A percentile compares a stretch with the other conserved stretches of the same genome.
phyloP scores from a whole-genome alignment of 2,797 vertebrate genomes.

The Enteromius treurensis region DNA sequence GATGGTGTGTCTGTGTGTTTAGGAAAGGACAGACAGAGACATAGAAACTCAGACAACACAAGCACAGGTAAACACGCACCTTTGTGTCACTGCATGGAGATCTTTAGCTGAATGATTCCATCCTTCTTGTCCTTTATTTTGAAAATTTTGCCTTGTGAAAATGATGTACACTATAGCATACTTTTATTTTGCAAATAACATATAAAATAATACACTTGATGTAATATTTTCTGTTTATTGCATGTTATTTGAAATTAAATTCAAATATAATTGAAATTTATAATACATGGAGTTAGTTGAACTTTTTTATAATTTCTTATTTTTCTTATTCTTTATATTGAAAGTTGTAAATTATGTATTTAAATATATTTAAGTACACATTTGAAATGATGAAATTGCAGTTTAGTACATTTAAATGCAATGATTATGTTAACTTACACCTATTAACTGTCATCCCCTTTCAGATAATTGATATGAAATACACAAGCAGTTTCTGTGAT shows the following conservation, averaged over 20 bases:
- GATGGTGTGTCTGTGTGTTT: slow-evolving; percentile 31
- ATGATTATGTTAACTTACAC: not conserved
- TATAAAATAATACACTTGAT: not conserved
- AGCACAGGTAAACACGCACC: slow-evolving; percentile 64
- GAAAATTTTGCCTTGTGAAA: not conserved
- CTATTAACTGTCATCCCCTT: not conserved
- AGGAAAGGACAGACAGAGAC: slow-evolving; percentile 57
- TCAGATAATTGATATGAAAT: not conserved
- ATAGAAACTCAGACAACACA: slow-evolving; percentile 54
- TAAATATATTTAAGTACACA: not conserved
- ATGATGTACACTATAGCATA: not conserved
- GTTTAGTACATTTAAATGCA: not conserved
- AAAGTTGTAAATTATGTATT: not conserved
- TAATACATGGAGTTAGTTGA: not conserved
- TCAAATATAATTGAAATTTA: not conserved
- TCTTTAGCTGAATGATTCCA: not conserved
- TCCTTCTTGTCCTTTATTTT: not conserved
- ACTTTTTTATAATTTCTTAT: not conserved
- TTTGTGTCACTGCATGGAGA: slow-evolving; percentile 32
- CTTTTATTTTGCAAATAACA: not conserved
- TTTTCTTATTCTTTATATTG: not conserved
- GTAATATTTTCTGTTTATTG: not conserved
- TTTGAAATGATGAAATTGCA: not conserved
- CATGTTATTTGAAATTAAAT: not conserved
- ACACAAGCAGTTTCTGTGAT: not conserved